Evolutionary conservation across 2,888 invertebrate genomes (phyloP).

Genomic region (Drosophila neoperkinsi): DNA sequence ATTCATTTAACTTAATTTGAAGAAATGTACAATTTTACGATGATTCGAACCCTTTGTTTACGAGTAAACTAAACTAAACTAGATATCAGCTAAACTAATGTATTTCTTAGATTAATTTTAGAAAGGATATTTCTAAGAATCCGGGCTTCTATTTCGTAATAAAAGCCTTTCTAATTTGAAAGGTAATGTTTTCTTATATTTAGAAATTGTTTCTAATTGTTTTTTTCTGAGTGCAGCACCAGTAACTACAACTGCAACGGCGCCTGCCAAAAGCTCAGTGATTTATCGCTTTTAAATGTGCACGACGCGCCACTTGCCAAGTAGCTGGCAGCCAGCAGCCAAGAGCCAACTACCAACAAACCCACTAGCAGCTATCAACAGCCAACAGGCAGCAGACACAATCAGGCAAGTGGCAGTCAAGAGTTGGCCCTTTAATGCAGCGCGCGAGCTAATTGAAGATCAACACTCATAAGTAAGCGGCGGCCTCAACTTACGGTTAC

Average conservation of each 20-base stretch:
- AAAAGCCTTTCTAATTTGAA: background rate
- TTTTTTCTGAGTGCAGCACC: background rate
- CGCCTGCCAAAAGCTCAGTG: slow-evolving; percentile 74
- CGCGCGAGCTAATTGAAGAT: slow-evolving; percentile 70
- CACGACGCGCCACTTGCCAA: slow-evolving; percentile 60
- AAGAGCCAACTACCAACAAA: slow-evolving; percentile 22
- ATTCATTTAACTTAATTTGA: background rate
- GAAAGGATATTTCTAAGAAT: background rate
- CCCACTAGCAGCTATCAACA: slow-evolving; percentile 1
- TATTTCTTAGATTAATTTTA: background rate
- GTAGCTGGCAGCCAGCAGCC: slow-evolving; percentile 18
- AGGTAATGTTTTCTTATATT: too few species aligned
- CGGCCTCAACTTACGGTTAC: background rate
- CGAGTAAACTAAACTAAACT: background rate
- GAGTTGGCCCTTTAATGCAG: slow-evolving; percentile 41
- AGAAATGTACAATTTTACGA: background rate
- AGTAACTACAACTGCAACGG: slow-evolving; percentile 6
- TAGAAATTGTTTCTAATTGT: too few species aligned
- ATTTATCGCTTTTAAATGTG: slow-evolving; percentile 78
- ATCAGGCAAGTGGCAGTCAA: slow-evolving; percentile 29
- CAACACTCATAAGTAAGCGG: slow-evolving; percentile 32
- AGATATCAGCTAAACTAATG: background rate
- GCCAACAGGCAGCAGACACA: slow-evolving; percentile 17
- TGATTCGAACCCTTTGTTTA: background rate
- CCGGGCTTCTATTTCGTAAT: background rate